phyloP scores from a whole-genome alignment of 2,888 invertebrate species.

The Petrolisthes manimaculis region DNA sequence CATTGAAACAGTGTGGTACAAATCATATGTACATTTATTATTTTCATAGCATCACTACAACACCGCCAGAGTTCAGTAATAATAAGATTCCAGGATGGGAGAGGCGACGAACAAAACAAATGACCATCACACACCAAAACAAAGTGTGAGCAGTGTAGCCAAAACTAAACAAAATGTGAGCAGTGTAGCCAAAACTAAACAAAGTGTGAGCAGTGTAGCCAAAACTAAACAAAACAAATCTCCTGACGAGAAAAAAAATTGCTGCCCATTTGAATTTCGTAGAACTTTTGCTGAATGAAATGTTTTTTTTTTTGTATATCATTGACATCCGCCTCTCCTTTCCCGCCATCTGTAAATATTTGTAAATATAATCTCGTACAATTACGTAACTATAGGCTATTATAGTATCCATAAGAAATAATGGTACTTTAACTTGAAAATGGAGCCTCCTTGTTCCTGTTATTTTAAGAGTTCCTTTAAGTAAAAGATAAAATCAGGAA shows the following conservation, averaged over 20 bases:
- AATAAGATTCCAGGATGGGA: constrained; percentile 13
- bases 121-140: background rate
- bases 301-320: too few relatives aligned
- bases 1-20: constrained; percentile 25
- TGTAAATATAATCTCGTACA: background rate
- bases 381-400: background rate
- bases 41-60: constrained; percentile 52
- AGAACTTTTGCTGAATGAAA: too few relatives aligned
- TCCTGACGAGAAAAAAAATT: too few relatives aligned
- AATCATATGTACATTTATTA: constrained; percentile 61
- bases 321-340: background rate
- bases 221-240: background rate
- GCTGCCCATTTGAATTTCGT: too few relatives aligned
- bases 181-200: background rate
- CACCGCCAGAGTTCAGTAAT: constrained; percentile 78
- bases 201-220: background rate
- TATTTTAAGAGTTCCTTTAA: too few relatives aligned
- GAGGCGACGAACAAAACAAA: background rate
- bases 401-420: too few relatives aligned
- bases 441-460: too few relatives aligned
- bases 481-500: too few relatives aligned
- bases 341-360: background rate
- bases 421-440: too few relatives aligned
- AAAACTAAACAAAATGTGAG: background rate
- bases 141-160: background rate